Conservation (phyloP, 2,888 invertebrate genomes). For the Leistus spinibarbis region DNA sequence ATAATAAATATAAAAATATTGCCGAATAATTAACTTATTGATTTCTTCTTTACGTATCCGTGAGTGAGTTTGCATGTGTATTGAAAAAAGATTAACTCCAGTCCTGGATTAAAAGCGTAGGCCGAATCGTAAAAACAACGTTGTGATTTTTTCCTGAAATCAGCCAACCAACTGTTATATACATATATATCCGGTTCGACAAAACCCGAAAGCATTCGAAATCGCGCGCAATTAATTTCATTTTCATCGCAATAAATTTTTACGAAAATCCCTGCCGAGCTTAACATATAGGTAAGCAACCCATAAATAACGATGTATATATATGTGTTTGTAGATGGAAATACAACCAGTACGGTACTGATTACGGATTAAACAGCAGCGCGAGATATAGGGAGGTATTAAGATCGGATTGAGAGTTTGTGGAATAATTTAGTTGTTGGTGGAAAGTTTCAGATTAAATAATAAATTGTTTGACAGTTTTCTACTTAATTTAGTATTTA, state of each 20-base stretch:
- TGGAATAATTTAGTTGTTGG: not conserved
- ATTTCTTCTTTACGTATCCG: not conserved
- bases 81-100: not conserved
- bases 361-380: constrained; percentile 26
- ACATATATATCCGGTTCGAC: constrained; percentile 19
- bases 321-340: not conserved
- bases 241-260: constrained; percentile 37
- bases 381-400: not conserved
- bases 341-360: not conserved
- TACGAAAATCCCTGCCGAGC: constrained; percentile 20
- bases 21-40: not conserved
- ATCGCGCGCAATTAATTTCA: constrained; percentile 33
- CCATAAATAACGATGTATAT: constrained; percentile 32
- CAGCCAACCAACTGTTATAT: not conserved
- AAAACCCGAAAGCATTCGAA: constrained; percentile 26
- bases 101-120: no score
- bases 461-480: not conserved
- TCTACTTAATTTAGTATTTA: no score
- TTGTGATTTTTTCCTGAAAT: constrained; percentile 20
- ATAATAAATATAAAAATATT: no score
- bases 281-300: constrained; percentile 35
- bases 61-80: no score
- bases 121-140: not conserved
- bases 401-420: not conserved
- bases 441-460: not conserved